phyloP scores from a whole-genome alignment of 2,797 vertebrate genomes.

The Phaenicophaeus curvirostris region DNA sequence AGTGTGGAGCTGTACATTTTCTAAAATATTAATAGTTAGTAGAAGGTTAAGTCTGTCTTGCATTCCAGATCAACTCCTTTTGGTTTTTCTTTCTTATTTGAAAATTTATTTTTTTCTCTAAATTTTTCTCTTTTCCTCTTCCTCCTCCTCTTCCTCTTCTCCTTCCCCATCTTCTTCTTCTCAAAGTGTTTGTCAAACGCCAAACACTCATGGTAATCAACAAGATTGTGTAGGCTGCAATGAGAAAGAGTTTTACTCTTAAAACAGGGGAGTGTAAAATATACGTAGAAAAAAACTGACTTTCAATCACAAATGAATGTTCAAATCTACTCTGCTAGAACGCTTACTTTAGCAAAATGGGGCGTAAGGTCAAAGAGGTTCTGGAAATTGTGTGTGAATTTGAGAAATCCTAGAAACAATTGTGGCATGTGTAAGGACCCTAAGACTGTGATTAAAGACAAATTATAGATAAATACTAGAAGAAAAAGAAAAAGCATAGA shows the following conservation, averaged over 20 bases:
- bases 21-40: too few species aligned
- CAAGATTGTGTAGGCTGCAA: neutral
- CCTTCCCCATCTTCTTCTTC: too few species aligned
- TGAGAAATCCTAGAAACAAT: neutral
- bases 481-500: neutral
- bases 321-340: neutral
- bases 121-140: neutral
- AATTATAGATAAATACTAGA: neutral
- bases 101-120: neutral
- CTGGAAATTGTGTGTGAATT: neutral
- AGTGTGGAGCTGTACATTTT: neutral
- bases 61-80: neutral
- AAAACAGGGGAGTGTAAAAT: neutral
- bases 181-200: neutral
- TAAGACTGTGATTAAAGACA: neutral
- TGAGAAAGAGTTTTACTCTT: neutral
- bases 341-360: neutral
- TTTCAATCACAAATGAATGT: neutral
- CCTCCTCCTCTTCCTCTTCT: neutral
- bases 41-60: neutral
- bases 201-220: neutral
- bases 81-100: too few species aligned
- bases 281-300: neutral
- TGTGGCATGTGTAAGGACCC: accelerated
- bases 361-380: neutral